phyloP scores from a whole-genome alignment of 2,113 vertebrate species.

The Psettodes erumei region DNA sequence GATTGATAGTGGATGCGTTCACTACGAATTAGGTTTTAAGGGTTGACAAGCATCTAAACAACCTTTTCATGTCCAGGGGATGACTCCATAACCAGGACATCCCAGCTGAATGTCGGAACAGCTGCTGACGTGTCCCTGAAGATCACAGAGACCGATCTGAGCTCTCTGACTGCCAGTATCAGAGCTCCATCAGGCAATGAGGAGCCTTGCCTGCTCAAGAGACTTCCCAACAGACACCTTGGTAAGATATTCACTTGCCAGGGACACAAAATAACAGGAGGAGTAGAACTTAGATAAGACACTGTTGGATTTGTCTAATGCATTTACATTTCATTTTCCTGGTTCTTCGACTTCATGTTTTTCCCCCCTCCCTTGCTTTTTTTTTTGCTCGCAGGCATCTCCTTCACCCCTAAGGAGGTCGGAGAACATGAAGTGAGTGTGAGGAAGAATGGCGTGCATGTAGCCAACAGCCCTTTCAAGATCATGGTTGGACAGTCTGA shows the following conservation, averaged over 20 bases:
- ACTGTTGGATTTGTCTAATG: background rate
- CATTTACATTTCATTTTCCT: slow-evolving; percentile 11
- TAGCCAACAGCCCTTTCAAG: slow-evolving; percentile 98
- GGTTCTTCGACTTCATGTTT: background rate
- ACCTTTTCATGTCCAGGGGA: slow-evolving; percentile 83
- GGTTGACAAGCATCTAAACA: slow-evolving; percentile 23
- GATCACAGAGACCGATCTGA: slow-evolving; percentile 95
- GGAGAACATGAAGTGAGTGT: slow-evolving; percentile 97
- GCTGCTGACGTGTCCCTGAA: slow-evolving; percentile 95
- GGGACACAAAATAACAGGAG: slow-evolving; percentile 3
- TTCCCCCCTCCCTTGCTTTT: background rate
- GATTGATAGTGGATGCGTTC: slow-evolving; percentile 3
- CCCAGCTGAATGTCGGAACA: slow-evolving; percentile 94
- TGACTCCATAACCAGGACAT: slow-evolving; percentile 91
- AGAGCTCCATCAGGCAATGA: slow-evolving; percentile 94
- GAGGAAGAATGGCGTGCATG: slow-evolving; percentile 89
- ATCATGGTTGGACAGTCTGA: slow-evolving; percentile 95
- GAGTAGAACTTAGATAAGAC: slow-evolving; percentile 23
- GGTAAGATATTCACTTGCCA: slow-evolving; percentile 79
- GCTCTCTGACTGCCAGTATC: slow-evolving; percentile 92
- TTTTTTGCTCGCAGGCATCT: slow-evolving; percentile 86
- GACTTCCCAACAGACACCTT: slow-evolving; percentile 93
- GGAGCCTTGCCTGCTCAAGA: slow-evolving; percentile 95
- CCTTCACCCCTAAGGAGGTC: slow-evolving; percentile 98
- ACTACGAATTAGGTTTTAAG: background rate